phyloP scores from a whole-genome alignment of 2,113 vertebrate species.

The Psophia crepitans region DNA sequence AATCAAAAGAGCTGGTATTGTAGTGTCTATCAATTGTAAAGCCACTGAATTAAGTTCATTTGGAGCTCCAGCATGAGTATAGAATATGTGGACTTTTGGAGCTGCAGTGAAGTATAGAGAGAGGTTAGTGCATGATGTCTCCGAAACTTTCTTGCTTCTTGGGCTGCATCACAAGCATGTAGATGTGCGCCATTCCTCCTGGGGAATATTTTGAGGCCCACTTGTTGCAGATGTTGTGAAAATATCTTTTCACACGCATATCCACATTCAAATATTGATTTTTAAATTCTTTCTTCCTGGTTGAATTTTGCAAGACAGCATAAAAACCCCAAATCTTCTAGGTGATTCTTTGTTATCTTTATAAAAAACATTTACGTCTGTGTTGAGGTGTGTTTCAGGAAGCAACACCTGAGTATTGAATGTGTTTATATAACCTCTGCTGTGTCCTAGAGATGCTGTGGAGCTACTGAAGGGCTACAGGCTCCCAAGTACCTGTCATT shows the following conservation, averaged over 20 bases:
- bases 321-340: neutral
- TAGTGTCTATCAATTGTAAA: neutral
- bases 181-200: neutral
- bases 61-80: neutral
- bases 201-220: neutral
- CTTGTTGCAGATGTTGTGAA: neutral
- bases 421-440: neutral
- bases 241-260: neutral
- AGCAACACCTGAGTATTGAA: neutral
- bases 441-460: neutral
- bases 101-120: neutral
- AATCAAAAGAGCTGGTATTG: neutral
- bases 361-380: accelerated
- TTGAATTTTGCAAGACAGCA: neutral
- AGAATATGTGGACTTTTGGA: neutral
- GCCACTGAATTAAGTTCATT: neutral
- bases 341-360: neutral
- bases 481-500: neutral
- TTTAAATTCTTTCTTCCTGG: neutral
- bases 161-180: neutral
- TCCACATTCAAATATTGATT: neutral
- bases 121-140: neutral
- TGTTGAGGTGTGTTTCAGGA: neutral
- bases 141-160: neutral
- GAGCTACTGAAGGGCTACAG: neutral